Evolutionary conservation across 53 echinoderm and acorn worm genomes (phyloP).

Genomic region (Patiria pectinifera): DNA sequence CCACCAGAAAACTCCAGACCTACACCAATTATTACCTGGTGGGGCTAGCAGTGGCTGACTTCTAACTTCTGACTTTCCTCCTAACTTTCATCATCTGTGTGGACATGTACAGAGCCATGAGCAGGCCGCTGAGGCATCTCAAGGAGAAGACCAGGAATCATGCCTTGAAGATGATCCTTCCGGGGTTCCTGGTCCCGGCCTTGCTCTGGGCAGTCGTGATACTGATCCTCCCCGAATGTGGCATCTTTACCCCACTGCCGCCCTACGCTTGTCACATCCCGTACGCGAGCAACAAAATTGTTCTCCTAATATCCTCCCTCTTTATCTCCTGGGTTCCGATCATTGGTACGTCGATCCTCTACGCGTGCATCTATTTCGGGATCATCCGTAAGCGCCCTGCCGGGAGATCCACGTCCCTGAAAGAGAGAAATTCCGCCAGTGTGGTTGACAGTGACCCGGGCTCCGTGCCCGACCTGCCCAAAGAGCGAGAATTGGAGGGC

Average conservation of each 20-base stretch:
- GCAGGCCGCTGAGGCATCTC: slow-evolving; percentile 60
- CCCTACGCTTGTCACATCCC: slow-evolving; percentile 5
- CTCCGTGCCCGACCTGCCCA: not conserved
- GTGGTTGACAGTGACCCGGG: no score
- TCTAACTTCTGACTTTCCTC: slow-evolving; percentile 66
- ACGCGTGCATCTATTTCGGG: slow-evolving; percentile 51
- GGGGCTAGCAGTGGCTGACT: slow-evolving; percentile 69
- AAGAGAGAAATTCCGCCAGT: no score
- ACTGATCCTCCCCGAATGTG: slow-evolving; percentile 9
- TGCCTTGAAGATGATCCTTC: slow-evolving; percentile 48
- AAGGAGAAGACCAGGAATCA: slow-evolving; percentile 56
- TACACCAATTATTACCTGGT: slow-evolving; percentile 76
- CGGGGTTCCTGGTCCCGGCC: slow-evolving; percentile 56
- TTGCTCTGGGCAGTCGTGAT: slow-evolving; percentile 57
- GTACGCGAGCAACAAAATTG: slow-evolving; percentile 31
- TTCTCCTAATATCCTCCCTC: slow-evolving; percentile 56
- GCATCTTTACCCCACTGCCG: not conserved
- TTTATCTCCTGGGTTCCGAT: slow-evolving; percentile 67
- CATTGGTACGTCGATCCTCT: slow-evolving; percentile 50
- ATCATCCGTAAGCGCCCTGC: slow-evolving; percentile 40
- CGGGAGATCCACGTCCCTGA: no score
- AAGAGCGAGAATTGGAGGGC: not conserved
- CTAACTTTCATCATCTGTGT: slow-evolving; percentile 72
- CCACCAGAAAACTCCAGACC: no score
- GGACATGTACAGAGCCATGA: slow-evolving; percentile 65